Base-by-base conservation (phyloP, 1,140 invertebrate genomes). In the Drosophila lini region DNA sequence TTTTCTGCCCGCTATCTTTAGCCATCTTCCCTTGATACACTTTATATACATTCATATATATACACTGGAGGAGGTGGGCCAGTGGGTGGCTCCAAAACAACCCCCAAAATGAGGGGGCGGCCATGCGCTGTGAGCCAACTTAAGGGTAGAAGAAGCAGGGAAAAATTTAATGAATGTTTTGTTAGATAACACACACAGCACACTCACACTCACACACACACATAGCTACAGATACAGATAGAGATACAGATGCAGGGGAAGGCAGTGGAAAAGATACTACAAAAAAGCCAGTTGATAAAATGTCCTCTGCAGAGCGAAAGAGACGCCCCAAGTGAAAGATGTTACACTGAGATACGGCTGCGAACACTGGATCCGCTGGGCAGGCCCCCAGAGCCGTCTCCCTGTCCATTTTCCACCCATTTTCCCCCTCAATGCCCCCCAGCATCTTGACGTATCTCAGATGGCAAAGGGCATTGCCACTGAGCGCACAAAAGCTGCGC, bases 111-210 rank as follows among this genome's bases (percentile, higher is more conserved):
- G 36, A 45, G 62, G 60, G 67, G 76, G 65, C 65, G 38, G 65
- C 79, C 64, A 74, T 76, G 69, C 64, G 74, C 74, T 62, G 64
- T 77, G 34, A 69, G 74, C 56, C 65, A 63, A 59, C 45, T 60
- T 70, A 68, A 80, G 82, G 84, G 84, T 85, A 67, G 40, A 22
- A 65, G 56, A 28, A 47, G 55, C 42, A 38, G 80, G 64, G 70
- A 85, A 78, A 86, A 88, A 88, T 89, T 83, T 90, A 89, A 89
- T 89, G 84, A 90, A 89, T 89, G 84, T 89, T 89, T 89, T 89
- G 85, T 89, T 73, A 89, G 84, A 90, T 89, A 90, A 81, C 86
- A 68, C 48, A 64, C 52, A 67, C 42, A 47, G 41, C 53, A 58
- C 56, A 77, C 50, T 58, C 38, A 36, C 45, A 70, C 57, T 52